phyloP scores from a whole-genome alignment of 1,140 invertebrate genomes.

The Caenorhabditis elegans region WBcel235 BX284602.5:9426501-9427000 shows the following conservation, averaged over 20 bases:
- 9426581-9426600: slow-evolving; percentile 36
- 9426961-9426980: background rate
- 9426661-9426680: no score
- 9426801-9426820: no score
- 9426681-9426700: no score
- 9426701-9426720: no score
- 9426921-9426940: slow-evolving; percentile 37
- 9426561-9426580: slow-evolving; percentile 38
- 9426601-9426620: no score
- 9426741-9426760: no score
- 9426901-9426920: slow-evolving; percentile 35
- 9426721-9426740: no score
- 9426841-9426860: no score
- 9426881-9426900: slow-evolving; percentile 42
- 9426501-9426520: slow-evolving; percentile 14
- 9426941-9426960: slow-evolving; percentile 30
- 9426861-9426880: background rate
- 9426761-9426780: no score
- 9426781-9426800: no score
- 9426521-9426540: slow-evolving; percentile 33
- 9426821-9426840: background rate
- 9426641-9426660: no score
- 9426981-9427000: background rate
- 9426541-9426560: slow-evolving; percentile 35
- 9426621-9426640: background rate